Base-by-base conservation (phyloP, 2,797 vertebrate genomes). In the Buceros bicornis region DNA sequence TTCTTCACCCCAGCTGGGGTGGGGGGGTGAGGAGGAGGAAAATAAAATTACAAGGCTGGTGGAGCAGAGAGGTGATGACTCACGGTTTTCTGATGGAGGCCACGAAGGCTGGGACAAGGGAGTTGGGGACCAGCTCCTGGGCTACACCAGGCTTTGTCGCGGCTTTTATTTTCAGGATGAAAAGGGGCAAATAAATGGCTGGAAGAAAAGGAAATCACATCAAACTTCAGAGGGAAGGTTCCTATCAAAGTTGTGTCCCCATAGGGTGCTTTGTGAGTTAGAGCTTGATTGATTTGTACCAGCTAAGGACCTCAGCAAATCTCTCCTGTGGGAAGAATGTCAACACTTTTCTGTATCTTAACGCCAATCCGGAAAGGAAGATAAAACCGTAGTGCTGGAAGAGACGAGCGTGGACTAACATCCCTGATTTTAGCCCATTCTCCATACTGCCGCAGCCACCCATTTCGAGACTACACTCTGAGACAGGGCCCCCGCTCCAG, bases 271-370 rank as follows among this genome's bases (percentile, higher is more conserved):
- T 93, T 93, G 62, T 83, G 90, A 96, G 81, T 93, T 95, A 92
- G 45, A 93, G 81, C 69, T 66, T 89, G 95, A 95, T 93, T 96
- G 95, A 95, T 97, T 90, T 92, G 90, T 70, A 92, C 74, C 78
- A 74, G 78, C 86, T 71, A 74, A 95, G 96, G 91, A 95, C 94
- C 90, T 93, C 81, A 91, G 86, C 81, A 95, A 95, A 95, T 74
- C 37, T 84, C 74, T 96, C 90, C 94, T 54, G 33, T 60, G 83
- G 96, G 93, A 95, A 89, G 74, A 87, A 78, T 31, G n/a, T 94
- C 67, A 92, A 95, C 2, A 0, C 70, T 93, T 90, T 57, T 74
- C 71, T 25, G 0, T 56, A 58, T 62, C 96, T 93, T 87, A 93
- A 89, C 90, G 82, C 48, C 83, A 87, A 67, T 61, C 74, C 80